Evolutionary conservation across 2,113 vertebrate genomes (phyloP).

Genomic region (Alethe diademata): DNA sequence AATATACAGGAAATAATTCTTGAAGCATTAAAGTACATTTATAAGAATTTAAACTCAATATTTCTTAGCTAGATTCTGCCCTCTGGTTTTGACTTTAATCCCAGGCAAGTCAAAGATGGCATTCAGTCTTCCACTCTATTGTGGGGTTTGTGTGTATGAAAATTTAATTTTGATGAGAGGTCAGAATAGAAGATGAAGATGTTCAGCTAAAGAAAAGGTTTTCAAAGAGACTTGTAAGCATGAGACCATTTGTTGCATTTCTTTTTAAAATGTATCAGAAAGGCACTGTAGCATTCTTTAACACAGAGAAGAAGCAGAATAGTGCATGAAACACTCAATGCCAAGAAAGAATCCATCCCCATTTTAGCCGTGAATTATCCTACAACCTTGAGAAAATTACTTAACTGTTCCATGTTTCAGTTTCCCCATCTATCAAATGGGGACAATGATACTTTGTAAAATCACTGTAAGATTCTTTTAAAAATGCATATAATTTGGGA

Average conservation of each 20-base stretch:
- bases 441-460: neutral
- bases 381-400: neutral
- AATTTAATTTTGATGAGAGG: neutral
- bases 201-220: neutral
- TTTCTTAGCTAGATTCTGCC: slow-evolving; percentile 8
- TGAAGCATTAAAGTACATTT: neutral
- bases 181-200: neutral
- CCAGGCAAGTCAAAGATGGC: neutral
- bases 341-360: neutral
- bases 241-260: neutral
- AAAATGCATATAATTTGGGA: neutral
- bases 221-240: neutral
- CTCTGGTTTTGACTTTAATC: slow-evolving; percentile 11
- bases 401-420: neutral
- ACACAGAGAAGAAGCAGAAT: neutral
- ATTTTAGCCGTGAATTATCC: neutral
- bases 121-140: neutral
- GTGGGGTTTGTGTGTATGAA: neutral
- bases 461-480: neutral
- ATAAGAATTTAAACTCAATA: neutral
- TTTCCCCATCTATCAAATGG: neutral
- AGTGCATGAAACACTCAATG: neutral
- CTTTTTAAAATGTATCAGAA: neutral
- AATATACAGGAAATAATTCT: slow-evolving; percentile 29
- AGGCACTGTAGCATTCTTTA: neutral